Conservation (phyloP, 2,888 invertebrate genomes). For the Tillus elongatus region DNA sequence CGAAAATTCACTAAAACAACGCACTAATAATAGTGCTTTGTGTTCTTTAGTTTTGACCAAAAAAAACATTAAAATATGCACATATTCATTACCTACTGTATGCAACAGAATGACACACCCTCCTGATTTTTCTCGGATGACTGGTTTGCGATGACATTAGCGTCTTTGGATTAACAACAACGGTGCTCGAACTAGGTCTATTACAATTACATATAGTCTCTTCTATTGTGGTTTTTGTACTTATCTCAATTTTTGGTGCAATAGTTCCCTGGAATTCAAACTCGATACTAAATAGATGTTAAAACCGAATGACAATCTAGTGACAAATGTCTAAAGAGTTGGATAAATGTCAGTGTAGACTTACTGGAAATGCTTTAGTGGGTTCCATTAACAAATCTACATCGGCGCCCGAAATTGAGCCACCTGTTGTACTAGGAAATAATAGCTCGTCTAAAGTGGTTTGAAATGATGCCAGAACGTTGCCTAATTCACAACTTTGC, state of each 20-base stretch:
- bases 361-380: slow-evolving; percentile 57
- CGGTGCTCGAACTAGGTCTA: slow-evolving; percentile 21
- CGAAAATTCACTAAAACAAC: no score
- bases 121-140: slow-evolving; percentile 19
- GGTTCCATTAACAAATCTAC: slow-evolving; percentile 61
- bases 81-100: slow-evolving; percentile 27
- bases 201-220: slow-evolving; percentile 42
- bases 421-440: slow-evolving; percentile 50
- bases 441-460: slow-evolving; percentile 55
- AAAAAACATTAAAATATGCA: no score
- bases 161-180: slow-evolving; percentile 39
- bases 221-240: slow-evolving; percentile 58
- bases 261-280: slow-evolving; percentile 56
- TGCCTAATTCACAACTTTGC: slow-evolving; percentile 42
- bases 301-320: no score
- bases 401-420: slow-evolving; percentile 49
- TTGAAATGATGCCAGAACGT: slow-evolving; percentile 54
- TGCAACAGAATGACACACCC: slow-evolving; percentile 28
- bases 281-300: no score
- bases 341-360: no score
- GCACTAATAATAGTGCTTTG: no score
- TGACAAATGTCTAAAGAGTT: no score
- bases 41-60: no score
- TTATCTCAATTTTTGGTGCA: slow-evolving; percentile 61
- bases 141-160: slow-evolving; percentile 29